phyloP scores from a whole-genome alignment of 1,140 invertebrate species.

The Cotesia typhae region DNA sequence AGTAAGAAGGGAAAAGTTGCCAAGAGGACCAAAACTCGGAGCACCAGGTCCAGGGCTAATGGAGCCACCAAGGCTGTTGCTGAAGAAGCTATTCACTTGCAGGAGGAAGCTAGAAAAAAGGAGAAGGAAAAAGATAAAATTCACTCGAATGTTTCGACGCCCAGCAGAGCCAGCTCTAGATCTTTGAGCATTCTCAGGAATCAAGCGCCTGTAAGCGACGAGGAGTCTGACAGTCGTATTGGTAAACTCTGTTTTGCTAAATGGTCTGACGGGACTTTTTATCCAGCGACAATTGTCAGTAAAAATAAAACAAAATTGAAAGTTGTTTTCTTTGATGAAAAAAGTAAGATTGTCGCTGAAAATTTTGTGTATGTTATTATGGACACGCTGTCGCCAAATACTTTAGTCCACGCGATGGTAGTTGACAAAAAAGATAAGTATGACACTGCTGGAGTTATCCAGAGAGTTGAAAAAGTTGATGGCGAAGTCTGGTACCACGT shows the following conservation, averaged over 20 bases:
- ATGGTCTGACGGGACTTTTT: conserved; percentile 73
- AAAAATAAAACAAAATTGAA: conserved; percentile 69
- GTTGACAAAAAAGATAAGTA: conserved; percentile 45
- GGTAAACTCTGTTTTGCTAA: conserved; percentile 70
- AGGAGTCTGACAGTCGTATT: conserved; percentile 46
- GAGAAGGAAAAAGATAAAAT: conserved; percentile 11
- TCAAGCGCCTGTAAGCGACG: conserved; percentile 27
- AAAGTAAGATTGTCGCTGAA: conserved; percentile 67
- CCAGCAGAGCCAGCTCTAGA: conserved; percentile 28
- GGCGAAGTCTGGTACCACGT: conserved; percentile 44
- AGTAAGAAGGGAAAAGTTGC: conserved; percentile 37
- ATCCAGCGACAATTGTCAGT: conserved; percentile 67
- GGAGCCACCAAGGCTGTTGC: conserved; percentile 35
- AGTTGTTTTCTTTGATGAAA: conserved; percentile 71
- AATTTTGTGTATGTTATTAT: conserved; percentile 68
- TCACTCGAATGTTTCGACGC: conserved; percentile 20
- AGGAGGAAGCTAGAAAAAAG: conserved; percentile 18
- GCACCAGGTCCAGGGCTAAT: conserved; percentile 37
- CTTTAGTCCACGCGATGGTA: conserved; percentile 54
- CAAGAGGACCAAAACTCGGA: conserved; percentile 39
- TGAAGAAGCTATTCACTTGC: neutral
- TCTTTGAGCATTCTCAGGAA: conserved; percentile 20
- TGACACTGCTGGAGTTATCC: conserved; percentile 52
- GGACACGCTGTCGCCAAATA: conserved; percentile 45
- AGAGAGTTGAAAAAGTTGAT: conserved; percentile 40